Evolutionary conservation across 2,888 invertebrate species (phyloP).

Genomic region (Drepanosiphum platanoidis): DNA sequence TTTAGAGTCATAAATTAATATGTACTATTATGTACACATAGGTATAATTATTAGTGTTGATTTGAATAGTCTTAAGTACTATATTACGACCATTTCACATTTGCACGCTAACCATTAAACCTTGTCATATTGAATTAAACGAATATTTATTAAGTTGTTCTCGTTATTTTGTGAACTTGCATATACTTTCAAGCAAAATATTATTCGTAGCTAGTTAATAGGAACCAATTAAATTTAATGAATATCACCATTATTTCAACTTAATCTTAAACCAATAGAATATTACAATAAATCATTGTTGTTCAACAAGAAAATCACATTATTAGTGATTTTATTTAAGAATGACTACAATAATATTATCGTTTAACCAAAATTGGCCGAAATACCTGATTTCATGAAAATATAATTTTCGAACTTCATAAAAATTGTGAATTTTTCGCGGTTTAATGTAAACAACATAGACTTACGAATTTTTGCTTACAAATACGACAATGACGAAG

Average conservation of each 20-base stretch:
- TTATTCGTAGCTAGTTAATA: not conserved
- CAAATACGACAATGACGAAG: not conserved
- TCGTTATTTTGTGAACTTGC: not conserved
- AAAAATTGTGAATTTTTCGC: no score
- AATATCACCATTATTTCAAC: not conserved
- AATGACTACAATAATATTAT: no score
- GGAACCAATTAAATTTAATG: not conserved
- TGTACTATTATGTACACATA: not conserved
- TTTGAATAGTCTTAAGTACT: constrained; percentile 6
- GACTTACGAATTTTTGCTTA: no score
- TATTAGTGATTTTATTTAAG: no score
- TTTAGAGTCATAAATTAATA: constrained; percentile 20
- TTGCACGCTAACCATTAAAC: constrained; percentile 38
- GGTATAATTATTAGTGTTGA: constrained; percentile 27
- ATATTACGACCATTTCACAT: not conserved
- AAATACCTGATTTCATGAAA: no score
- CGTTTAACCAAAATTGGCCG: no score
- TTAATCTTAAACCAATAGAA: not conserved
- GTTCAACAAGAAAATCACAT: no score
- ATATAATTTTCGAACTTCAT: no score
- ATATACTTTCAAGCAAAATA: not conserved
- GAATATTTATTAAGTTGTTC: constrained; percentile 3
- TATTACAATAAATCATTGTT: no score
- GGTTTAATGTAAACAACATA: no score
- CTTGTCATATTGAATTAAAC: constrained; percentile 23